Percentiles rank a stretch among this genome's conserved stretches.
Evolutionary conservation across 2,113 vertebrate species (phyloP).

Genomic region (Fregata magnificens): DNA sequence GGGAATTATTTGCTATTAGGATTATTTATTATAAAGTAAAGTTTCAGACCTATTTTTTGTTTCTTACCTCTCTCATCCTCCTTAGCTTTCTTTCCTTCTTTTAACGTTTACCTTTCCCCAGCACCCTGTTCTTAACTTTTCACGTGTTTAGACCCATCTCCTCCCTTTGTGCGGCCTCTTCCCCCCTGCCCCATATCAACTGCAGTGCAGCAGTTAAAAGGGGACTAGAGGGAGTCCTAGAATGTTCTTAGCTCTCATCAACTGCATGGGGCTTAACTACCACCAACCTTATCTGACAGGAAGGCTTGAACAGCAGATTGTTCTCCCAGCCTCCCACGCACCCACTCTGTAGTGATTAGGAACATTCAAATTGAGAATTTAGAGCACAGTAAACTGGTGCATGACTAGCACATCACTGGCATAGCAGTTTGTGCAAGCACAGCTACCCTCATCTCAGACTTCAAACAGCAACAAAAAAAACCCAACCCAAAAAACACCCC

Average conservation of each 20-base stretch:
- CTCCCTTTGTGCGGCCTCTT: too few relatives aligned
- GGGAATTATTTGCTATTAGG: background rate
- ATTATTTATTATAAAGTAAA: background rate
- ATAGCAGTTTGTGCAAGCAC: background rate
- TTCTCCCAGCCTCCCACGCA: background rate
- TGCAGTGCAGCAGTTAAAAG: background rate
- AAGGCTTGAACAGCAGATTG: too few relatives aligned
- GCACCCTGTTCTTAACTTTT: background rate
- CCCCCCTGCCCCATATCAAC: too few relatives aligned
- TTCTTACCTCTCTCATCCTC: background rate
- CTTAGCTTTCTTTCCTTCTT: background rate
- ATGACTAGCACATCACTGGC: background rate
- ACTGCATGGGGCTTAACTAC: background rate
- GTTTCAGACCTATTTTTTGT: background rate
- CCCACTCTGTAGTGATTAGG: background rate
- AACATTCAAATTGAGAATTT: background rate
- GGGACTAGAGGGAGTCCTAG: background rate
- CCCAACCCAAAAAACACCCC: too few relatives aligned
- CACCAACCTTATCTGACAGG: background rate
- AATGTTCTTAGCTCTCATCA: background rate
- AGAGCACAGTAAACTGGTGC: background rate
- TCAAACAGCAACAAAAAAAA: background rate
- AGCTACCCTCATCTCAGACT: background rate
- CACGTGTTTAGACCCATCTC: background rate
- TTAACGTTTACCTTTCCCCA: background rate